These are phyloP conservation scores for Tor tambroides DNA, from an alignment of 2,113 vertebrate genomes.

Conservation along the genomic window DNA sequence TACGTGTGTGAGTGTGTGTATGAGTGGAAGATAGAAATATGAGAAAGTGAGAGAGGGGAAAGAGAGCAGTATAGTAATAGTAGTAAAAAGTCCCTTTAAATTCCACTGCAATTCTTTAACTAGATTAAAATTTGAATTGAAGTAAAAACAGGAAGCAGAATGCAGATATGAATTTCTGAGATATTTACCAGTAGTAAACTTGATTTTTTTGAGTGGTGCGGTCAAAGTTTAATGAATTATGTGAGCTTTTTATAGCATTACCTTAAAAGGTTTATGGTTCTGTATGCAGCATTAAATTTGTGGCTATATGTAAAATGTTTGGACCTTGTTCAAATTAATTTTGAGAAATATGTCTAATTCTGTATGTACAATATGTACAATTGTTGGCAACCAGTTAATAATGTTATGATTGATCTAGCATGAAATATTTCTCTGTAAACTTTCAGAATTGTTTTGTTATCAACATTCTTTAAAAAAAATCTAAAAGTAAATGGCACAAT, in stretches of 20 bases:
- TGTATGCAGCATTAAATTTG: too few species aligned
- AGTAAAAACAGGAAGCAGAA: background rate
- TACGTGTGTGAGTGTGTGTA: conserved; percentile 56
- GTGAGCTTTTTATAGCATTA: too few species aligned
- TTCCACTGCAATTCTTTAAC: background rate
- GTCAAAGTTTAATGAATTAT: too few species aligned
- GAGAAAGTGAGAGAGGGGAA: conserved; percentile 61
- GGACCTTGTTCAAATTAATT: too few species aligned
- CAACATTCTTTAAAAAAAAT: background rate
- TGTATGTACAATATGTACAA: too few species aligned
- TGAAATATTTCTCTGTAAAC: background rate
- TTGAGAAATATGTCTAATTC: too few species aligned
- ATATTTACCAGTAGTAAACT: too few species aligned
- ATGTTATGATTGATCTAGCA: background rate
- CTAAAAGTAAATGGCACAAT: background rate
- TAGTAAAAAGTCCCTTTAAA: background rate
- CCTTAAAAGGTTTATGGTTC: too few species aligned
- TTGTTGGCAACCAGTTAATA: background rate
- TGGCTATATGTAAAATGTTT: too few species aligned
- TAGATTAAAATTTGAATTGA: background rate
- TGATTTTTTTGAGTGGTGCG: too few species aligned
- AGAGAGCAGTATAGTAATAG: conserved; percentile 66
- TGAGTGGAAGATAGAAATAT: conserved; percentile 52
- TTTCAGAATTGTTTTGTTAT: background rate
- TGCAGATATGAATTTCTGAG: background rate